Evolutionary conservation across 2,113 vertebrate species (phyloP).

Genomic region (Progne subis): DNA sequence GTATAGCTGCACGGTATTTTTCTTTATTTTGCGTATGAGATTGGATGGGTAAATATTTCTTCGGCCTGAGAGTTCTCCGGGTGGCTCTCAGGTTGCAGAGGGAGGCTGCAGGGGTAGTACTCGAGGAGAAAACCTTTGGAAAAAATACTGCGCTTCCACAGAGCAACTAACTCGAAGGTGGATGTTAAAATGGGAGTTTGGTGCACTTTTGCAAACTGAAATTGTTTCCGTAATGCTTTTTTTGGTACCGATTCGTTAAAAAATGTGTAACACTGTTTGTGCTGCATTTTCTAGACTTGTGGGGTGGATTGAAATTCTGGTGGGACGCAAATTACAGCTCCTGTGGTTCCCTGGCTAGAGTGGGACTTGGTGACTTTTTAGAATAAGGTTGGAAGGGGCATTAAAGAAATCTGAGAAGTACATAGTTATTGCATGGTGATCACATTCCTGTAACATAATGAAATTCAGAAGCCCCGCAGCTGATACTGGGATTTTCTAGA

Average conservation of each 20-base stretch:
- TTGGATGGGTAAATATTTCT: fast-evolving
- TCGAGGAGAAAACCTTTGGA: fast-evolving
- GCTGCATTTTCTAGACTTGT: fast-evolving
- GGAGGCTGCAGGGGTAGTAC: too few species aligned
- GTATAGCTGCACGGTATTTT: fast-evolving
- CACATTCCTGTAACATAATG: fast-evolving
- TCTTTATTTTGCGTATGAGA: fast-evolving
- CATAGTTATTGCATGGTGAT: fast-evolving
- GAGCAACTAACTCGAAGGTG: too few species aligned
- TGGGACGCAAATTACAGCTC: fast-evolving
- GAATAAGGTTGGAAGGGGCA: fast-evolving
- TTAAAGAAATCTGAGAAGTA: fast-evolving
- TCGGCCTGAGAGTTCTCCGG: fast-evolving
- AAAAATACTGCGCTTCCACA: fast-evolving
- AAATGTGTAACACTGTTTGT: fast-evolving
- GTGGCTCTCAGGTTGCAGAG: fast-evolving
- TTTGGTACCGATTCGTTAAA: fast-evolving
- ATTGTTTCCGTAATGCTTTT: fast-evolving
- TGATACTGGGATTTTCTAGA: neutral
- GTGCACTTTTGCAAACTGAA: neutral
- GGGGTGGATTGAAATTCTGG: neutral
- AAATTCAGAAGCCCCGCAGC: neutral
- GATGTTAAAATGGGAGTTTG: neutral
- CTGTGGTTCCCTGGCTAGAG: neutral
- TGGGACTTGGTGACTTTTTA: neutral